phyloP scores from a whole-genome alignment of 1,140 invertebrate genomes.

The Scaptomyza montana region DNA sequence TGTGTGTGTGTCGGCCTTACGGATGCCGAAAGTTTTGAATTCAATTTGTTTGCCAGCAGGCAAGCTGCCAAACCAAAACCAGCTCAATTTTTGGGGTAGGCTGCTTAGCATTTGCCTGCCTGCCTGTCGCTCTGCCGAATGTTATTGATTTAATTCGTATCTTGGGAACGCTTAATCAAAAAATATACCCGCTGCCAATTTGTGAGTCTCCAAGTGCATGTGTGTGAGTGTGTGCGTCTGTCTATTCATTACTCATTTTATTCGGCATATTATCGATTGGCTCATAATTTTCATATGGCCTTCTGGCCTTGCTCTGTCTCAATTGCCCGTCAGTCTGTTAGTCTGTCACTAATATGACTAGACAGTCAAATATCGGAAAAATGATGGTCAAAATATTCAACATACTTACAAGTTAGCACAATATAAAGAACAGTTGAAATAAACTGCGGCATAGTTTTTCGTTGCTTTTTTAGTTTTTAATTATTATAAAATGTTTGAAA shows the following conservation, averaged over 20 bases:
- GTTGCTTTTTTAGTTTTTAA: too few species aligned
- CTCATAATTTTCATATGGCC: conserved; percentile 48
- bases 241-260: conserved; percentile 19
- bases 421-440: not conserved
- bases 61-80: conserved; percentile 44
- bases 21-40: conserved; percentile 57
- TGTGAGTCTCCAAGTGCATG: conserved; percentile 39
- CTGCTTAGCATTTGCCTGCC: conserved; percentile 38
- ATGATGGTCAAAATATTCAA: too few species aligned
- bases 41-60: conserved; percentile 71
- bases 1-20: conserved; percentile 4
- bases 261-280: conserved; percentile 37
- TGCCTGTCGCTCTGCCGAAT: conserved; percentile 49
- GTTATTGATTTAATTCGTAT: conserved; percentile 80
- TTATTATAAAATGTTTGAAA: too few species aligned
- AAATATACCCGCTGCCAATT: conserved; percentile 57
- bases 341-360: conserved; percentile 12
- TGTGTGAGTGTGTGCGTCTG: conserved; percentile 30
- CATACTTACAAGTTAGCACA: not conserved
- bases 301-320: conserved; percentile 26
- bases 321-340: conserved; percentile 3
- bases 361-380: not conserved
- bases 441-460: too few species aligned
- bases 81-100: conserved; percentile 15
- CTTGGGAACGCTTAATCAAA: conserved; percentile 80